These are phyloP conservation scores for Spermophilus dauricus DNA, from an alignment of 2,113 vertebrate species.

Conservation along the genomic window DNA sequence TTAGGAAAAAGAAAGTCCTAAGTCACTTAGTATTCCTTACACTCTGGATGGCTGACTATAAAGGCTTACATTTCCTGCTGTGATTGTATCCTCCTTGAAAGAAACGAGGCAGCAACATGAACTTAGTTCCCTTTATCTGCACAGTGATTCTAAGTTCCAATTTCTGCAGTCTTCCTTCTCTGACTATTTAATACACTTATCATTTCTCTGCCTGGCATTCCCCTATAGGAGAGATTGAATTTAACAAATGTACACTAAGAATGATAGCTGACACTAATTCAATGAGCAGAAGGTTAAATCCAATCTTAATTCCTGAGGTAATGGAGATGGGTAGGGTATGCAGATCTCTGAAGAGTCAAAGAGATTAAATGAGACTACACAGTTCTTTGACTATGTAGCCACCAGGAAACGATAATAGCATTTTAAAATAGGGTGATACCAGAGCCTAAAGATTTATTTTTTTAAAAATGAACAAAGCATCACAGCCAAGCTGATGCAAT, in stretches of 20 bases:
- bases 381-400: conserved; percentile 70
- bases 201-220: conserved; percentile 74
- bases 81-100: conserved; percentile 66
- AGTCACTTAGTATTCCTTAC: conserved; percentile 68
- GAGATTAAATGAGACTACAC: conserved; percentile 76
- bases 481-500: conserved; percentile 60
- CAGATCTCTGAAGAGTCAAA: conserved; percentile 82
- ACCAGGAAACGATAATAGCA: conserved; percentile 65
- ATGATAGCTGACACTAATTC: conserved; percentile 87
- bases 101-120: conserved; percentile 65
- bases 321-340: conserved; percentile 78
- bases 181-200: conserved; percentile 78
- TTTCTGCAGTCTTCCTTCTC: conserved; percentile 61
- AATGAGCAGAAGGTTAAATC: conserved; percentile 84
- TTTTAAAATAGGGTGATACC: conserved; percentile 62
- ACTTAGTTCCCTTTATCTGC: conserved; percentile 76
- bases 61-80: conserved; percentile 72
- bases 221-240: conserved; percentile 81
- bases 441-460: conserved; percentile 78
- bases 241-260: conserved; percentile 84
- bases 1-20: conserved; percentile 43
- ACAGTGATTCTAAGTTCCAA: conserved; percentile 70
- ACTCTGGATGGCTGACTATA: background rate
- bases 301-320: conserved; percentile 82
- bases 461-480: conserved; percentile 72